These are phyloP conservation scores for Pholis gunnellus DNA, from an alignment of 2,113 vertebrate species.

Conservation along the genomic window DNA sequence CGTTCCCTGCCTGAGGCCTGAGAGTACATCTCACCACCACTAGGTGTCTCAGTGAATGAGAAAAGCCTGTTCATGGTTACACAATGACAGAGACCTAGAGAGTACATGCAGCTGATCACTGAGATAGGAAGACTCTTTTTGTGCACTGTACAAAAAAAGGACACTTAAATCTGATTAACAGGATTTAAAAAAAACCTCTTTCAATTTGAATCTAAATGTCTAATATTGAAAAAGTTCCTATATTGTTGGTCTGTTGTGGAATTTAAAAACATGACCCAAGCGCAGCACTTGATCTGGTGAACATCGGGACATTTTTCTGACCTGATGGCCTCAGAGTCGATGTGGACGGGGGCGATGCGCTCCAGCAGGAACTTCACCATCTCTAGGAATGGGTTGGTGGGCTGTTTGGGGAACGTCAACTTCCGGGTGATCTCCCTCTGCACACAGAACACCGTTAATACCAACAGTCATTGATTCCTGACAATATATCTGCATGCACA, in stretches of 20 bases:
- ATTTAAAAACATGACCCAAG: not conserved
- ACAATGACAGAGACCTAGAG: conserved; percentile 55
- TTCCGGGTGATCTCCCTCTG: conserved; percentile 98
- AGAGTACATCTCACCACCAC: conserved; percentile 66
- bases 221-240: not conserved
- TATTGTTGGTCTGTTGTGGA: not conserved
- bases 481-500: not conserved
- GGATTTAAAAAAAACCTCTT: not conserved
- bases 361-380: conserved; percentile 99
- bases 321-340: conserved; percentile 99
- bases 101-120: not conserved
- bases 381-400: conserved; percentile 98
- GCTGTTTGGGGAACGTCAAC: conserved; percentile 98
- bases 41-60: conserved; percentile 80
- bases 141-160: not conserved
- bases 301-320: conserved; percentile 56
- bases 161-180: not conserved
- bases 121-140: not conserved
- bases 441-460: conserved; percentile 1
- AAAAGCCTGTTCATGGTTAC: conserved; percentile 56
- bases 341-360: conserved; percentile 99
- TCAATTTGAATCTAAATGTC: not conserved
- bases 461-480: not conserved
- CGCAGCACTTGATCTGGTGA: not conserved
- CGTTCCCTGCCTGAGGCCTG: conserved; percentile 21